phyloP scores from a whole-genome alignment of 2,888 invertebrate genomes.

The Agelastica alni region DNA sequence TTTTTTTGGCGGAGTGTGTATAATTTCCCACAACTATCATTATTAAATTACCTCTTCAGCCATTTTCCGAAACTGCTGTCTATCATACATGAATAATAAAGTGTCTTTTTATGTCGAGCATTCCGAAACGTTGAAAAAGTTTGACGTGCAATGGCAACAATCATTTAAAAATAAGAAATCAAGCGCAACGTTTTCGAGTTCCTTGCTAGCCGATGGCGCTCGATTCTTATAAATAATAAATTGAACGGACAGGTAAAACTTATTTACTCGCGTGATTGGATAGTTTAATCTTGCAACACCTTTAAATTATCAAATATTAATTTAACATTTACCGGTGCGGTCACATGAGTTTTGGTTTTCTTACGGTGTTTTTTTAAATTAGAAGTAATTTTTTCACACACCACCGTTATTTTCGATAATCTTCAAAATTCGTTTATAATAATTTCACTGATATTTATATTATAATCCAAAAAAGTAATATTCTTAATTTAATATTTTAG shows the following conservation, averaged over 20 bases:
- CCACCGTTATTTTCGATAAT: too few relatives aligned
- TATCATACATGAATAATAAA: constrained; percentile 18
- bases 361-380: too few relatives aligned
- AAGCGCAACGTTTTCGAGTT: neutral
- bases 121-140: constrained; percentile 15
- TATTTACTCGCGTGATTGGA: constrained; percentile 47
- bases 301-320: constrained; percentile 44
- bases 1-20: constrained; percentile 15
- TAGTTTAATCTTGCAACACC: constrained; percentile 47
- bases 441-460: too few relatives aligned
- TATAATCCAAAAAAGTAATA: too few relatives aligned
- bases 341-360: too few relatives aligned
- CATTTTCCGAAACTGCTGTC: constrained; percentile 15
- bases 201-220: neutral
- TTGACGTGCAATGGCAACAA: neutral
- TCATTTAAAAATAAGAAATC: constrained; percentile 11
- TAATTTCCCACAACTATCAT: constrained; percentile 20
- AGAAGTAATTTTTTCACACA: too few relatives aligned
- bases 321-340: too few relatives aligned
- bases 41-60: constrained; percentile 11
- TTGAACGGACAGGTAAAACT: constrained; percentile 29
- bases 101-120: neutral
- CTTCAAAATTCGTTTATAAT: too few relatives aligned
- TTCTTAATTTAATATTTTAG: too few relatives aligned
- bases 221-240: constrained; percentile 37